These are phyloP conservation scores for Indri indri DNA, from an alignment of 2,113 vertebrate species.

Conservation along the genomic window DNA sequence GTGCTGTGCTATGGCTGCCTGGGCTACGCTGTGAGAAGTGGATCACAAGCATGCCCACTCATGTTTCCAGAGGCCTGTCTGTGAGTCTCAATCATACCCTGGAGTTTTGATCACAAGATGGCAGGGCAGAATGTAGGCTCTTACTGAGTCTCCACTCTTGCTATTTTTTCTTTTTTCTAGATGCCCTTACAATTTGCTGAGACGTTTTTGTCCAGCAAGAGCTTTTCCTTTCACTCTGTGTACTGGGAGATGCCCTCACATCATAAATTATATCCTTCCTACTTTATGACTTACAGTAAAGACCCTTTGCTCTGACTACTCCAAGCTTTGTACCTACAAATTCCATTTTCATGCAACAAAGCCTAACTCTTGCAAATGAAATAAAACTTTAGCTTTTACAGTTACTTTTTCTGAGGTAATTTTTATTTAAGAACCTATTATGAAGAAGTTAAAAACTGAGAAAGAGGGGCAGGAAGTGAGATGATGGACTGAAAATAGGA, in stretches of 20 bases:
- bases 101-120: neutral
- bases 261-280: neutral
- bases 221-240: neutral
- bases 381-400: neutral
- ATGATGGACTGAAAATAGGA: neutral
- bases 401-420: neutral
- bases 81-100: neutral
- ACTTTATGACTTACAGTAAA: neutral
- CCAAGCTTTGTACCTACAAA: neutral
- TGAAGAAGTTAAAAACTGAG: constrained; percentile 25
- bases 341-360: neutral
- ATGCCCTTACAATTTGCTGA: no score
- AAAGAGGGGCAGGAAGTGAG: neutral
- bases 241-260: neutral
- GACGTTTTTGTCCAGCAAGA: neutral
- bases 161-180: neutral
- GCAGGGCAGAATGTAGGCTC: neutral
- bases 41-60: neutral
- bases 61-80: neutral
- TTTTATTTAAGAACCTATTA: neutral
- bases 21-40: neutral
- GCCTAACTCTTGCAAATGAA: neutral
- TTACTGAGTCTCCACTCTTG: neutral
- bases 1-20: neutral
- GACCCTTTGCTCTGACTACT: neutral